Percentiles rank a stretch among this genome's conserved stretches.
Conservation (phyloP, 2,797 vertebrate species). For the Artibeus jamaicensis region DNA sequence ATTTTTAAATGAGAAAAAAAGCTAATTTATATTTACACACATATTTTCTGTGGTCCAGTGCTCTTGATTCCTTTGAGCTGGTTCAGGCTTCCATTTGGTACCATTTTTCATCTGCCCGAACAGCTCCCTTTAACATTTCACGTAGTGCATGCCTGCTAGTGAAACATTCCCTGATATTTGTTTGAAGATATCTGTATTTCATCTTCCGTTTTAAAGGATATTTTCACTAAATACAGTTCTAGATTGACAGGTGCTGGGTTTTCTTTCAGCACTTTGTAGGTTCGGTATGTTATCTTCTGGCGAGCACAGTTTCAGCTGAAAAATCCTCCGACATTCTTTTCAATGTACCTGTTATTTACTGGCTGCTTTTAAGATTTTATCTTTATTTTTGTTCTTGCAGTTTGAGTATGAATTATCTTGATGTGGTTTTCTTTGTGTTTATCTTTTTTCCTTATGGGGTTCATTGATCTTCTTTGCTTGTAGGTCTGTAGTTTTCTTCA, state of each 20-base stretch:
- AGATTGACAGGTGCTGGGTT: neutral
- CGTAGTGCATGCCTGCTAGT: neutral
- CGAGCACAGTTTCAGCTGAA: neutral
- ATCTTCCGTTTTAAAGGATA: neutral
- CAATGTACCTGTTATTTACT: neutral
- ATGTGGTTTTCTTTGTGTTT: constrained; percentile 52
- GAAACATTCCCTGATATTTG: neutral
- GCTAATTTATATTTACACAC: neutral
- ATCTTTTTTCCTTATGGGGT: neutral
- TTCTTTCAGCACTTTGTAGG: neutral
- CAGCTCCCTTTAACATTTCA: neutral
- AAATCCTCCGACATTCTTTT: neutral
- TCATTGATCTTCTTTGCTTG: neutral
- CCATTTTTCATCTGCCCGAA: neutral
- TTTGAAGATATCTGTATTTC: neutral
- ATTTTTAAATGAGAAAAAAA: neutral
- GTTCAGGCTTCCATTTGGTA: neutral
- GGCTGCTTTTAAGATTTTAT: constrained; percentile 19
- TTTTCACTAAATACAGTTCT: neutral
- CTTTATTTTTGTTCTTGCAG: neutral
- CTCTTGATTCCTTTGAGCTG: neutral
- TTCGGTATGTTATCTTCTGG: neutral
- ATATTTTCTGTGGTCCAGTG: neutral
- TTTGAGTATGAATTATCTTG: neutral
- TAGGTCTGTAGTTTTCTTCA: neutral